Evolutionary conservation across 2,888 invertebrate species (phyloP), one percentile per base, ranked within the genome.

Genomic region (Monoplex corrugatus): DNA sequence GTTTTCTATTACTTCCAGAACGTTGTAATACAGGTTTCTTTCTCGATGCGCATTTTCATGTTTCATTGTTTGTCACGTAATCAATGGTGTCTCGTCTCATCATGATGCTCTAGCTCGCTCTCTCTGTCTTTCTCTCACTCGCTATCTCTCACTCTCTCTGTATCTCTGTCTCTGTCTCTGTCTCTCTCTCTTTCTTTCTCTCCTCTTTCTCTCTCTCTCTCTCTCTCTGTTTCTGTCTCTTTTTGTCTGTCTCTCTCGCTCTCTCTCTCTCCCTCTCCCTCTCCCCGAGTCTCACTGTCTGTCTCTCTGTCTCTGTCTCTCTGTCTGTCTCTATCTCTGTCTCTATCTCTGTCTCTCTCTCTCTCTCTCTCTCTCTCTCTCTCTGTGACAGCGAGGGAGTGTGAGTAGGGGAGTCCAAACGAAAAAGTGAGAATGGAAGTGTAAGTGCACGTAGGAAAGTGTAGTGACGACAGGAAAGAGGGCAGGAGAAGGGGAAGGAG

Each of bases 181-280:
- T 68, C 19, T 68, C 68, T 68, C 68, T 23, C 68, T 68, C 68
- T 68, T 50, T 50, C 16, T 50, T 28, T n/a, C 8, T 35, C n/a
- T 32, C 35, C 50, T 28, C n/a, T 19, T 32, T 2, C 50, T 10
- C 45, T 3, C 84, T 50, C 84, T 10, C 84, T 84, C 84, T 50
- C n/a, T 84, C n/a, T 44, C 44, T 84, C 16, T 84, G 23, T 84
- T 28, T 84, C 44, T 84, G 8, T 84, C 44, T 43, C 44, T 45
- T 28, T 80, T n/a, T 43, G 38, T 40, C 57, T 57, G 5, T 57
- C 10, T 16, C 8, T 8, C 16, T 50, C 8, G 50, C 16, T 50
- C 16, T 16, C 50, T 68, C 23, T 68, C 23, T 23, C 23, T 68
- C 23, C 28, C 68, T 50, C 50, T 50, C 50, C 19, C 50, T 50